Conservation (phyloP, 1,140 invertebrate genomes). For the Adoxophyes honmai region DNA sequence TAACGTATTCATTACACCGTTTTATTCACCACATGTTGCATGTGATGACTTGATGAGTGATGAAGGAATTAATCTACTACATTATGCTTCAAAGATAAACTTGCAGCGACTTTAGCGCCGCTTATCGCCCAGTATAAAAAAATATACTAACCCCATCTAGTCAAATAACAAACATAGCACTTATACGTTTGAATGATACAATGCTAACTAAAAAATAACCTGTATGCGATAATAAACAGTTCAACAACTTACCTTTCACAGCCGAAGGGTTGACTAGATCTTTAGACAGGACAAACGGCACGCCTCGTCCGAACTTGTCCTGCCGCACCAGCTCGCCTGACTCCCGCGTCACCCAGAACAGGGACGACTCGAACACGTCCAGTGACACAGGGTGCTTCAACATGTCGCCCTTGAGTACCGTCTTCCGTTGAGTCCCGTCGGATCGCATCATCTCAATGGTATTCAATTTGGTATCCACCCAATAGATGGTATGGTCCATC, state of each 20-base stretch:
- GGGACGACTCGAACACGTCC: conserved; percentile 94
- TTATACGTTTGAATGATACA: too few relatives aligned
- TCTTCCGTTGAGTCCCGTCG: conserved; percentile 88
- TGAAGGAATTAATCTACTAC: too few relatives aligned
- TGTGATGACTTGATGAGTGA: too few relatives aligned
- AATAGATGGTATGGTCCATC: conserved; percentile 94
- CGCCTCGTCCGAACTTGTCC: conserved; percentile 97
- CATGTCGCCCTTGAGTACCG: conserved; percentile 84
- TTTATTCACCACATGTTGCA: too few relatives aligned
- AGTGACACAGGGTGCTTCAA: conserved; percentile 90
- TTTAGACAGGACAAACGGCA: conserved; percentile 88
- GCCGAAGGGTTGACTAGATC: conserved; percentile 91
- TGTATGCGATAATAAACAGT: too few relatives aligned
- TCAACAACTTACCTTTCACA: conserved; percentile 81
- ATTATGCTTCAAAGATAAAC: too few relatives aligned
- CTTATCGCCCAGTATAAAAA: too few relatives aligned
- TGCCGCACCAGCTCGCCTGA: conserved; percentile 90
- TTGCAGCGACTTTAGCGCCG: too few relatives aligned
- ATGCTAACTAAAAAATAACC: too few relatives aligned
- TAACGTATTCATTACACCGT: too few relatives aligned
- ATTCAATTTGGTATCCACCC: conserved; percentile 96
- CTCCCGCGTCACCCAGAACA: conserved; percentile 93
- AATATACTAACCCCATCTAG: too few relatives aligned
- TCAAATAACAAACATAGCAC: too few relatives aligned
- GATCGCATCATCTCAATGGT: conserved; percentile 92